These are phyloP conservation scores for Cyprinodon diabolis DNA, from an alignment of 2,797 vertebrate species.

Conservation along the genomic window DNA sequence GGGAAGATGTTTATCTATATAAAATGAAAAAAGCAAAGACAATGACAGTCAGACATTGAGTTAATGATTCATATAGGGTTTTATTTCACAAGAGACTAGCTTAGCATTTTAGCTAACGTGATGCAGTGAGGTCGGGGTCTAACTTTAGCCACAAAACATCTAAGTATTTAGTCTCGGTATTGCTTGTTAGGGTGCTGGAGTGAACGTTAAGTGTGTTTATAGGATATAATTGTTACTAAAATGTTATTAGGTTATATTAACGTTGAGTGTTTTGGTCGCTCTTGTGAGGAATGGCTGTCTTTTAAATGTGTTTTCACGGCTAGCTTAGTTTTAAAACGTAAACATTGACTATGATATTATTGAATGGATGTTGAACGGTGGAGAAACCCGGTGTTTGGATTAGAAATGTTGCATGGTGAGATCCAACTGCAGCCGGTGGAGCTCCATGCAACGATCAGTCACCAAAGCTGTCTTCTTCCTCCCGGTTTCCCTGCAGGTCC, in stretches of 20 bases:
- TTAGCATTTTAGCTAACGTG: slow-evolving; percentile 47
- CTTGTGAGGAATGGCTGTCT: neutral
- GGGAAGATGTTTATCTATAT: neutral
- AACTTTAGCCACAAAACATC: slow-evolving; percentile 43
- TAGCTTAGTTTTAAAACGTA: neutral
- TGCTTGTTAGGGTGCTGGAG: no score
- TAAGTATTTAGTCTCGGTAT: neutral
- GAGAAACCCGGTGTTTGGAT: slow-evolving; percentile 22
- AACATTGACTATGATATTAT: neutral
- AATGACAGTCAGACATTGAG: neutral
- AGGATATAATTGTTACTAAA: no score
- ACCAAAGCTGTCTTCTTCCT: slow-evolving; percentile 7
- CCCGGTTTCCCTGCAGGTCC: slow-evolving; percentile 78
- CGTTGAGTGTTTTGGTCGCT: neutral
- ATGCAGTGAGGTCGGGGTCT: slow-evolving; percentile 39
- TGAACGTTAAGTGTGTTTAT: neutral
- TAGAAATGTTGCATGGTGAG: slow-evolving; percentile 22
- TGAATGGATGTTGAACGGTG: neutral
- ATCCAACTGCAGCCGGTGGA: neutral
- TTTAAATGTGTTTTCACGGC: neutral
- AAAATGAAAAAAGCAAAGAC: no score
- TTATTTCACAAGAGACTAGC: slow-evolving; percentile 16
- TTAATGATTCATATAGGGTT: neutral
- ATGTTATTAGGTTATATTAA: rapidly evolving
- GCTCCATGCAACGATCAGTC: neutral